These are phyloP conservation scores for Polydrusus pterygomalis DNA, from an alignment of 2,888 invertebrate species.

Conservation along the genomic window DNA sequence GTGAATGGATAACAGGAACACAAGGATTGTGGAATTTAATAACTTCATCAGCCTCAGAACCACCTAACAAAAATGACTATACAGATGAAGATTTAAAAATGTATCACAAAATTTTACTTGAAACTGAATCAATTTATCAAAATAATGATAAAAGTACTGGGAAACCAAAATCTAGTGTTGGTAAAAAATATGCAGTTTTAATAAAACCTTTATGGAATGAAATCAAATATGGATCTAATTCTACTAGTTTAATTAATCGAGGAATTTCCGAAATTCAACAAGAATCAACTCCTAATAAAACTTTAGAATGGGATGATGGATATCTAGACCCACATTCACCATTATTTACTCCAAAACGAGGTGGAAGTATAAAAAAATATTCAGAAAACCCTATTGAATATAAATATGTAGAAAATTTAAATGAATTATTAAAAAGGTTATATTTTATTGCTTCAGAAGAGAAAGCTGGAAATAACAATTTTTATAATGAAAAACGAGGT, in stretches of 20 bases:
- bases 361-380: neutral
- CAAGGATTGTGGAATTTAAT: too few relatives aligned
- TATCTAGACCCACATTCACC: neutral
- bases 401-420: conserved; percentile 10
- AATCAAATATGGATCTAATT: neutral
- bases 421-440: conserved; percentile 1
- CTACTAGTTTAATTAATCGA: too few relatives aligned
- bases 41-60: too few relatives aligned
- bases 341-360: conserved; percentile 1
- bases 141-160: neutral
- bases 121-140: neutral
- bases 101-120: too few relatives aligned
- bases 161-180: neutral
- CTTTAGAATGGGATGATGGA: neutral
- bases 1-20: neutral
- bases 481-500: neutral
- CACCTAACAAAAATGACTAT: too few relatives aligned
- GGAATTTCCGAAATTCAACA: neutral
- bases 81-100: too few relatives aligned
- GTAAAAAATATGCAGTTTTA: neutral
- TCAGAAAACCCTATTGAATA: neutral
- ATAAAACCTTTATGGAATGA: neutral
- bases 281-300: neutral
- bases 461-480: conserved; percentile 2
- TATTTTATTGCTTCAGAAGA: conserved; percentile 1